These are phyloP conservation scores for Epinephelus awoara DNA, from an alignment of 2,797 vertebrate species.

Conservation along the genomic window DNA sequence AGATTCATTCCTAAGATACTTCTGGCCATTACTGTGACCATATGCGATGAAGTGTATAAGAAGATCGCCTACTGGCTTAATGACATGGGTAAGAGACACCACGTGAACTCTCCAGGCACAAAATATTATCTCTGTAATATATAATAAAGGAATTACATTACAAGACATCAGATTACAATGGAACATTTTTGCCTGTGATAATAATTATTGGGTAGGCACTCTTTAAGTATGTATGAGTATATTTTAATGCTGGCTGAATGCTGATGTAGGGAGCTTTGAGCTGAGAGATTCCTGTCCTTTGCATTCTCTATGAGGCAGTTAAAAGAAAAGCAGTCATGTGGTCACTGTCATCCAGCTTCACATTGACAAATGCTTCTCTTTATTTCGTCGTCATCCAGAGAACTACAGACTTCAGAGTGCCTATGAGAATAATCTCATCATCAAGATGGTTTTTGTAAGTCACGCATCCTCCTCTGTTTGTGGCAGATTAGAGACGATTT, in stretches of 20 bases:
- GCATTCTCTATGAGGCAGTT: not conserved
- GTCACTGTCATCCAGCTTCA: not conserved
- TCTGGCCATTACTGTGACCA: slow-evolving; percentile 90
- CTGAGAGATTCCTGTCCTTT: not conserved
- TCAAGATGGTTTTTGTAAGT: slow-evolving; percentile 95
- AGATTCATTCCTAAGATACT: slow-evolving; percentile 93
- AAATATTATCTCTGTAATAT: not conserved
- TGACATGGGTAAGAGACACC: slow-evolving; percentile 89
- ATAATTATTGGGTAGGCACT: not conserved
- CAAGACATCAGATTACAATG: not conserved
- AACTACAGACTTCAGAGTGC: slow-evolving; percentile 96
- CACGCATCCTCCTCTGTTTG: slow-evolving; percentile 25
- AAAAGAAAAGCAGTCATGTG: not conserved
- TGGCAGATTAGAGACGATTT: not conserved
- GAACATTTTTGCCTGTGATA: not conserved
- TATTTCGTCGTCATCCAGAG: slow-evolving; percentile 80
- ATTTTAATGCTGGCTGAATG: not conserved
- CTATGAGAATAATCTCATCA: slow-evolving; percentile 96
- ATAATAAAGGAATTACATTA: not conserved
- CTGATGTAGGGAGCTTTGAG: not conserved
- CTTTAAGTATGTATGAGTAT: not conserved
- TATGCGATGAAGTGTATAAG: slow-evolving; percentile 93
- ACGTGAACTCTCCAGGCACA: not conserved
- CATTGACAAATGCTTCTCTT: slow-evolving; percentile 11
- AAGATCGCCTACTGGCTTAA: slow-evolving; percentile 96